phyloP scores from a whole-genome alignment of 1,140 invertebrate genomes.

The Calycopis cecrops region DNA sequence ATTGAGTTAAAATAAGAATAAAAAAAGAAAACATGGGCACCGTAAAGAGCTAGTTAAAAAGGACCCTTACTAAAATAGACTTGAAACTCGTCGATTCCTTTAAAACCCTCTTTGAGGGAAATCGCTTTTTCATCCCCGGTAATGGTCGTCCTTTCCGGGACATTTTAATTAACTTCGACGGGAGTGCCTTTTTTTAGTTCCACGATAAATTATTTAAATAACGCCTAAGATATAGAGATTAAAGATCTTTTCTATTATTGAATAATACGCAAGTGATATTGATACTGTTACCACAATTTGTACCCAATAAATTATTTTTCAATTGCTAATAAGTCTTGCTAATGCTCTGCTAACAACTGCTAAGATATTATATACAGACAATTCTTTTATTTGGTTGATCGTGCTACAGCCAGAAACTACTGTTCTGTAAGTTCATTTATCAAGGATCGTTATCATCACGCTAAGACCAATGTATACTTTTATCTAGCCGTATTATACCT shows the following conservation, averaged over 20 bases:
- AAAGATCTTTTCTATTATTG: conserved; percentile 1
- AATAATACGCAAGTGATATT: no score
- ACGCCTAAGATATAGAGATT: conserved; percentile 24
- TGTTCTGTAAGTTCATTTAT: no score
- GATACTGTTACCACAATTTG: no score
- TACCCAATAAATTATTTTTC: no score
- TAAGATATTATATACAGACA: no score
- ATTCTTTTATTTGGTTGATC: no score
- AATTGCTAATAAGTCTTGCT: no score
- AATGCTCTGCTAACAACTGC: no score
- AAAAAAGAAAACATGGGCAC: conserved; percentile 2
- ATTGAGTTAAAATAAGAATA: neutral
- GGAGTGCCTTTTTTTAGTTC: conserved; percentile 60
- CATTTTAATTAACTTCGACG: conserved; percentile 68
- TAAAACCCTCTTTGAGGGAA: conserved; percentile 59
- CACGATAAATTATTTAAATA: conserved; percentile 52
- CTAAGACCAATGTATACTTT: no score
- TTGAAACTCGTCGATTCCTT: conserved; percentile 59
- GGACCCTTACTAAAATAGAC: conserved; percentile 38
- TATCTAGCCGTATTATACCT: no score
- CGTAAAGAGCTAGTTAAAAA: conserved; percentile 14
- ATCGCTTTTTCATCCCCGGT: conserved; percentile 68
- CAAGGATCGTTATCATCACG: no score
- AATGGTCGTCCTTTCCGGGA: conserved; percentile 57
- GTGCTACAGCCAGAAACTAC: no score